phyloP scores from a whole-genome alignment of 2,888 invertebrate species.

The Tortrix viridana region DNA sequence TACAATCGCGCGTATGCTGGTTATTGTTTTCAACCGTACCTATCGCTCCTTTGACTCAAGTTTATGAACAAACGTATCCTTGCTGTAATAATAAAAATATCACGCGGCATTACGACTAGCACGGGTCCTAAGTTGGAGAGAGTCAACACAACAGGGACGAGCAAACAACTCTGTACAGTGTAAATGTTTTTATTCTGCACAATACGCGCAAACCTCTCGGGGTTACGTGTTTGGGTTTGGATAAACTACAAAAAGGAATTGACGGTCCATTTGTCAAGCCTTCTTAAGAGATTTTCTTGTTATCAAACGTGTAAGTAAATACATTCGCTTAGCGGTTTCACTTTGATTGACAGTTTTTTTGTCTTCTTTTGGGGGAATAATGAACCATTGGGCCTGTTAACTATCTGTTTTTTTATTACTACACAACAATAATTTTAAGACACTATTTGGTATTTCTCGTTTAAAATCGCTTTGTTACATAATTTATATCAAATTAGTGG shows the following conservation, averaged over 20 bases:
- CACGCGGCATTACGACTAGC: slow-evolving; percentile 24
- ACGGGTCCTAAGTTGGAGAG: slow-evolving; percentile 26
- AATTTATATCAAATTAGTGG: too few species aligned
- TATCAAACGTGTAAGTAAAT: slow-evolving; percentile 11
- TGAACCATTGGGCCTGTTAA: slow-evolving; percentile 8
- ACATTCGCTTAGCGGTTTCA: neutral
- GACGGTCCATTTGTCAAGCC: slow-evolving; percentile 29
- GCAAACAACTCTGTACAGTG: slow-evolving; percentile 45
- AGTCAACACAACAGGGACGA: slow-evolving; percentile 31
- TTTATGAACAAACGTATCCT: slow-evolving; percentile 12
- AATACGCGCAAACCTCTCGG: slow-evolving; percentile 30
- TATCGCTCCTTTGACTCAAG: neutral
- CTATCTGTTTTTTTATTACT: too few species aligned
- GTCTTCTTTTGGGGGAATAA: neutral
- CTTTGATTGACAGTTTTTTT: slow-evolving; percentile 18
- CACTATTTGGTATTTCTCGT: too few species aligned
- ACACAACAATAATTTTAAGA: too few species aligned
- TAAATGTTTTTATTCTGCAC: slow-evolving; percentile 48
- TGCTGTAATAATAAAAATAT: slow-evolving; percentile 23
- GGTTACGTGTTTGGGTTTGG: slow-evolving; percentile 30
- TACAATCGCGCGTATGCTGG: slow-evolving; percentile 7
- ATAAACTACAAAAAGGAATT: slow-evolving; percentile 34
- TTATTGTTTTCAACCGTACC: slow-evolving; percentile 5
- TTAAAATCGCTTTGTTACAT: too few species aligned
- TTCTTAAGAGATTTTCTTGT: slow-evolving; percentile 14